Percentiles rank a stretch among this genome's conserved stretches.
Evolutionary conservation across 2,797 vertebrate genomes (phyloP).

Genomic region (Monodelphis domestica): DNA sequence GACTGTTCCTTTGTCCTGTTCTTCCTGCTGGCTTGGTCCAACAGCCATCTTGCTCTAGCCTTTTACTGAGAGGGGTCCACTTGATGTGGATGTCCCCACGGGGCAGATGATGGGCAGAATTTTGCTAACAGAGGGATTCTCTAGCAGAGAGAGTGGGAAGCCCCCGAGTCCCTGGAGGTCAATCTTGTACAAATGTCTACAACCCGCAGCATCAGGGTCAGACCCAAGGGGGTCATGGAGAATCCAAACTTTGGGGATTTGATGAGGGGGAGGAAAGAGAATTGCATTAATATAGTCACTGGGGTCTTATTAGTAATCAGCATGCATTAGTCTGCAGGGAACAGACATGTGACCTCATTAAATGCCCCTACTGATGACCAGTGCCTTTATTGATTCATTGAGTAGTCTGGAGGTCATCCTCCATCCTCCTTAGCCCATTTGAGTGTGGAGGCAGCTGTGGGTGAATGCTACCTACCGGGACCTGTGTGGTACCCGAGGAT

Average conservation of each 20-base stretch:
- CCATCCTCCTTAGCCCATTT: background rate
- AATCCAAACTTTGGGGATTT: accelerated
- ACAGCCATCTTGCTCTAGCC: background rate
- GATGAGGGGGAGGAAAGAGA: constrained; percentile 6
- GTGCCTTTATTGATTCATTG: constrained; percentile 55
- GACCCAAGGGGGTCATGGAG: background rate
- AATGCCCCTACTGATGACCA: constrained; percentile 54
- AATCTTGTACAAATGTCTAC: background rate
- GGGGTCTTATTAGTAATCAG: constrained; percentile 71
- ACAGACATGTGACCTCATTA: constrained; percentile 72
- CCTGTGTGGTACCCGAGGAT: accelerated
- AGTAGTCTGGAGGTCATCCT: background rate
- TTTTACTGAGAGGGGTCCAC: background rate
- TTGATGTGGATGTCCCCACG: background rate
- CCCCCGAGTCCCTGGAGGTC: background rate
- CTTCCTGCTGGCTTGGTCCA: background rate
- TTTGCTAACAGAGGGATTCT: background rate
- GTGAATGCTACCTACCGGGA: too few species aligned
- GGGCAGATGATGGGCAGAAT: background rate
- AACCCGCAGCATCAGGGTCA: background rate
- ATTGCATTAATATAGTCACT: constrained; percentile 76
- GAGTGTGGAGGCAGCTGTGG: background rate
- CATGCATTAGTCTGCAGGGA: constrained; percentile 73
- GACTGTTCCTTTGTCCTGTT: background rate
- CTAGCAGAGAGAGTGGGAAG: background rate